Conservation (phyloP, 2,888 invertebrate species). For the Scaptomyza tumidula region DNA sequence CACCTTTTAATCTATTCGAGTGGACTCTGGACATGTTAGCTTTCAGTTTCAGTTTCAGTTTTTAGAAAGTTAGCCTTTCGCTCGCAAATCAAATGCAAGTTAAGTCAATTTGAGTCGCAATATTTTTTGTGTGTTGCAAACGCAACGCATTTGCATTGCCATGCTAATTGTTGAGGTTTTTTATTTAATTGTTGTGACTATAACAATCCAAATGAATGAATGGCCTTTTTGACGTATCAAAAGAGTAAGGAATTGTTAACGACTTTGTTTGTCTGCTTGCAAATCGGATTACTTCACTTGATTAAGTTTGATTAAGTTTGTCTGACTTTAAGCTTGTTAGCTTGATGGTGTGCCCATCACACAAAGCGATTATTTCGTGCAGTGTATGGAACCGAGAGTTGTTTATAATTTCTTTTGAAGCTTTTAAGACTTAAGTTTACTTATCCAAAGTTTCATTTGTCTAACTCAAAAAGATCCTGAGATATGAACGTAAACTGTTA, state of each 20-base stretch:
- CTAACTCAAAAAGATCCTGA: conserved; percentile 10
- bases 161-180: conserved; percentile 61
- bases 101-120: conserved; percentile 48
- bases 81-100: conserved; percentile 55
- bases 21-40: conserved; percentile 27
- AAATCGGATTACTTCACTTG: neutral
- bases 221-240: conserved; percentile 24
- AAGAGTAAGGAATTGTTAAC: neutral
- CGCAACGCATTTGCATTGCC: conserved; percentile 55
- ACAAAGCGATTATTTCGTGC: no score
- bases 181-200: conserved; percentile 49
- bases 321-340: no score
- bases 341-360: no score
- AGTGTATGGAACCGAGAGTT: neutral
- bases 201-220: conserved; percentile 30
- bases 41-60: conserved; percentile 57
- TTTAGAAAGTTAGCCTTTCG: conserved; percentile 68
- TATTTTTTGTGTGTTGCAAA: conserved; percentile 14
- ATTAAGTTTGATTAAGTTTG: no score
- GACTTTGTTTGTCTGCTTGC: conserved; percentile 4
- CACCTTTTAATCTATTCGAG: conserved; percentile 25
- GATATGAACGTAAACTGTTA: neutral
- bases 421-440: no score
- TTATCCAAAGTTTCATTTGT: neutral
- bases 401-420: neutral